phyloP scores from a whole-genome alignment of 2,888 invertebrate genomes.

The Ommatoiulus sabulosus region DNA sequence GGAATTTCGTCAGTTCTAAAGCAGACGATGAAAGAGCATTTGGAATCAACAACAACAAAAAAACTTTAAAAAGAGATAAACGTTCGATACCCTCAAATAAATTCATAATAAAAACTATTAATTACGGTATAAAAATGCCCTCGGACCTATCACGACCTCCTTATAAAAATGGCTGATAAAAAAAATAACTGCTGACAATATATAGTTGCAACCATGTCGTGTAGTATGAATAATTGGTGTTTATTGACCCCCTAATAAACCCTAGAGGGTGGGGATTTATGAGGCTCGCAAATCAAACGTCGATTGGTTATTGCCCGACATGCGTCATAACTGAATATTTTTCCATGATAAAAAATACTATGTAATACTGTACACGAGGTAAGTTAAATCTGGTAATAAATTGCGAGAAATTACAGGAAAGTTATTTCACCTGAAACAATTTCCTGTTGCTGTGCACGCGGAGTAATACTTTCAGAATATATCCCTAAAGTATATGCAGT shows the following conservation, averaged over 20 bases:
- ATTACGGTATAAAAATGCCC: constrained; percentile 4
- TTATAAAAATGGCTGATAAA: neutral
- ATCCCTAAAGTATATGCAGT: too few species aligned
- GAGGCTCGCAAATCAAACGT: neutral
- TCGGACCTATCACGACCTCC: constrained; percentile 19
- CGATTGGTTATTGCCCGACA: neutral
- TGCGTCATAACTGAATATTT: neutral
- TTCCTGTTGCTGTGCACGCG: too few species aligned
- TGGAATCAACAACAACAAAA: neutral
- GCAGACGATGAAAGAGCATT: neutral
- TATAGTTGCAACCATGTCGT: neutral
- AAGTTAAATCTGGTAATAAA: too few species aligned
- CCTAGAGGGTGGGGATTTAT: neutral
- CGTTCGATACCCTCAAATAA: constrained; percentile 23
- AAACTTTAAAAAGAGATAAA: neutral
- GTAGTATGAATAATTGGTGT: neutral
- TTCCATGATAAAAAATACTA: too few species aligned
- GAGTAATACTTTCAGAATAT: too few species aligned
- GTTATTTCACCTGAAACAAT: too few species aligned
- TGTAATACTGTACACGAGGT: too few species aligned
- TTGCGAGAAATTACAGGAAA: too few species aligned
- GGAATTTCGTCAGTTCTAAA: neutral
- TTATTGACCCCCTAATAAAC: constrained; percentile 25
- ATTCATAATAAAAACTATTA: constrained; percentile 22
- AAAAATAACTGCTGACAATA: constrained; percentile 9